A percentile compares a stretch with the other conserved stretches of the same genome.
Conservation (phyloP, 2,888 invertebrate species). For the Andrena fulva region DNA sequence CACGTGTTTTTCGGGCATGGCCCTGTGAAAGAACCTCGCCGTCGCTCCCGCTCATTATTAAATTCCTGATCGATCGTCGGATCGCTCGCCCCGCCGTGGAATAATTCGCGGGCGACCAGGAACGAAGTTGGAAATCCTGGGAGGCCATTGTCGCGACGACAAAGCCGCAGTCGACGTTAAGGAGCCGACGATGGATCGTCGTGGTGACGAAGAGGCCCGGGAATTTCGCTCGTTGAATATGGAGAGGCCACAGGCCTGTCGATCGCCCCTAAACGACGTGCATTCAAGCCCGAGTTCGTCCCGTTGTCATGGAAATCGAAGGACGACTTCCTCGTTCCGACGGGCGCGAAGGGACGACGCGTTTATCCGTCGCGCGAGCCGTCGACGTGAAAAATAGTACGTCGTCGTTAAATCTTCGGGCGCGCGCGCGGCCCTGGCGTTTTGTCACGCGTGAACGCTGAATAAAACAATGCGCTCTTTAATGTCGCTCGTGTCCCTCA, state of each 20-base stretch:
- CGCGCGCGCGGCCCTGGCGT: neutral
- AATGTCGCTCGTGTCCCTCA: neutral
- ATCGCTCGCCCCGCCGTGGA: constrained; percentile 20
- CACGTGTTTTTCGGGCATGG: neutral
- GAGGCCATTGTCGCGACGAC: constrained; percentile 72
- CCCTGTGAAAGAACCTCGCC: neutral
- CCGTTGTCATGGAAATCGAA: constrained; percentile 77
- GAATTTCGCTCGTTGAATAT: constrained; percentile 78
- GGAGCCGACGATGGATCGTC: constrained; percentile 75
- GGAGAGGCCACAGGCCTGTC: constrained; percentile 77
- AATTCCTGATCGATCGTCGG: constrained; percentile 35
- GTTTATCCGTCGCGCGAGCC: constrained; percentile 1
- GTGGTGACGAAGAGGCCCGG: constrained; percentile 73
- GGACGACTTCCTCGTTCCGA: constrained; percentile 63
- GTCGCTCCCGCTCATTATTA: constrained; percentile 9
- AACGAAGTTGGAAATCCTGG: constrained; percentile 62
- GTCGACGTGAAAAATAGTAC: constrained; percentile 28
- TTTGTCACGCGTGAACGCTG: constrained; percentile 7
- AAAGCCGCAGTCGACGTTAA: constrained; percentile 74
- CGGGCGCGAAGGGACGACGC: constrained; percentile 28
- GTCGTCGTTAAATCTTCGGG: constrained; percentile 42
- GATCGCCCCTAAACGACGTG: constrained; percentile 79
- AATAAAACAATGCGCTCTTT: constrained; percentile 51
- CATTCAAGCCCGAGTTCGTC: constrained; percentile 60
- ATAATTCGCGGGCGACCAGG: constrained; percentile 55